Conservation (phyloP, 2,888 invertebrate genomes). For the Sialis lutaria region DNA sequence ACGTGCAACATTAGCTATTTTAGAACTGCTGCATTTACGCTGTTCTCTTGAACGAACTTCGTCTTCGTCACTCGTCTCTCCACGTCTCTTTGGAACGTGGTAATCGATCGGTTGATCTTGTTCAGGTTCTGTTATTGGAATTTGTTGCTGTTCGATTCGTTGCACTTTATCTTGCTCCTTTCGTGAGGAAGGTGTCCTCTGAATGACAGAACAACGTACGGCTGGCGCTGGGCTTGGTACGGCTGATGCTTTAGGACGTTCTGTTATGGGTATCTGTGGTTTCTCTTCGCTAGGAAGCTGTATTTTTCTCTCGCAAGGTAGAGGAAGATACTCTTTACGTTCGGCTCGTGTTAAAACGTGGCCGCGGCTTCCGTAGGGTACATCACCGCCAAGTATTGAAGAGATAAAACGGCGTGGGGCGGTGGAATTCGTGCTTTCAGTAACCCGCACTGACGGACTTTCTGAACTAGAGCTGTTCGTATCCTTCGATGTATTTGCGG, state of each 20-base stretch:
- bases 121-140: slow-evolving; percentile 38
- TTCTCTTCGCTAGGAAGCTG: slow-evolving; percentile 15
- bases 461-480: slow-evolving; percentile 9
- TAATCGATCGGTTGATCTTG: slow-evolving; percentile 82
- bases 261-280: slow-evolving; percentile 12
- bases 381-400: slow-evolving; percentile 63
- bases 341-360: slow-evolving; percentile 69
- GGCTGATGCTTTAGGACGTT: slow-evolving; percentile 21
- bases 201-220: slow-evolving; percentile 64
- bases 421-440: slow-evolving; percentile 8
- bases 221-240: slow-evolving; percentile 36
- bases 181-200: slow-evolving; percentile 45
- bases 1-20: slow-evolving; percentile 38
- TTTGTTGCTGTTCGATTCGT: slow-evolving; percentile 15
- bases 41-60: slow-evolving; percentile 52
- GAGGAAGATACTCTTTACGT: slow-evolving; percentile 57
- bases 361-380: slow-evolving; percentile 64
- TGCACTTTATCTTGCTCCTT: slow-evolving; percentile 20
- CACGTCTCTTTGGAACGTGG: slow-evolving; percentile 66
- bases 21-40: slow-evolving; percentile 46
- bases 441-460: slow-evolving; percentile 10
- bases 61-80: slow-evolving; percentile 46
- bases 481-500: slow-evolving; percentile 13
- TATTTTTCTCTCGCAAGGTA: slow-evolving; percentile 11
- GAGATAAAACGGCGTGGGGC: slow-evolving; percentile 55